phyloP scores from a whole-genome alignment of 2,888 invertebrate species.

The Tipula vernalis region DNA sequence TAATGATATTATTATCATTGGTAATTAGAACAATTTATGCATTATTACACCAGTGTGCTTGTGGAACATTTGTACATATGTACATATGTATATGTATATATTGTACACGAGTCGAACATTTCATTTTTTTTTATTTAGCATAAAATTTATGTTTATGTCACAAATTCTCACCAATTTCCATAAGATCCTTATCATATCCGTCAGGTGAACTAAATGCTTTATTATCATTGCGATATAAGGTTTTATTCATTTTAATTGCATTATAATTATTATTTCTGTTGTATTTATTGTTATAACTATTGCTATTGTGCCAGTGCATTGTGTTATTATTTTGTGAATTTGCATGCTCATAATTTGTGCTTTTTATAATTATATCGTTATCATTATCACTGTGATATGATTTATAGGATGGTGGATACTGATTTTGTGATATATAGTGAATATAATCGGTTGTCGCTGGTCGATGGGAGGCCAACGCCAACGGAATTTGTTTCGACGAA shows the following conservation, averaged over 20 bases:
- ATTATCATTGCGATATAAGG: neutral
- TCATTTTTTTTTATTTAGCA: too few species aligned
- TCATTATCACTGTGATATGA: slow-evolving; percentile 13
- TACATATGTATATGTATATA: neutral
- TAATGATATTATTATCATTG: neutral
- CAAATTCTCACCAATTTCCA: slow-evolving; percentile 9
- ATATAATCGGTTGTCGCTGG: slow-evolving; percentile 32
- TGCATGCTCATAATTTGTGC: slow-evolving; percentile 18
- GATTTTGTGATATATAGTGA: neutral
- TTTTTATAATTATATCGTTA: slow-evolving; percentile 15
- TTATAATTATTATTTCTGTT: neutral
- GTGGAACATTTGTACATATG: neutral
- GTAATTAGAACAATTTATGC: neutral
- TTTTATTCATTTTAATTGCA: neutral
- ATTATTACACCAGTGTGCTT: neutral
- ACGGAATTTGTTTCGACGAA: slow-evolving; percentile 31
- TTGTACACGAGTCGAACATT: too few species aligned
- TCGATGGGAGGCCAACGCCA: slow-evolving; percentile 36
- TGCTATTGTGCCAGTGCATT: neutral
- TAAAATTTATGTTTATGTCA: neutral
- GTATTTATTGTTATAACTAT: neutral
- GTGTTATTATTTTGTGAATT: neutral
- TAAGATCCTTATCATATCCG: neutral
- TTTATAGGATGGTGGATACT: slow-evolving; percentile 22
- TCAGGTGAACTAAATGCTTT: neutral